A percentile compares a stretch with the other conserved stretches of the same genome.
Conservation (phyloP, 1,140 invertebrate species). For the Rhyzopertha dominica region DNA sequence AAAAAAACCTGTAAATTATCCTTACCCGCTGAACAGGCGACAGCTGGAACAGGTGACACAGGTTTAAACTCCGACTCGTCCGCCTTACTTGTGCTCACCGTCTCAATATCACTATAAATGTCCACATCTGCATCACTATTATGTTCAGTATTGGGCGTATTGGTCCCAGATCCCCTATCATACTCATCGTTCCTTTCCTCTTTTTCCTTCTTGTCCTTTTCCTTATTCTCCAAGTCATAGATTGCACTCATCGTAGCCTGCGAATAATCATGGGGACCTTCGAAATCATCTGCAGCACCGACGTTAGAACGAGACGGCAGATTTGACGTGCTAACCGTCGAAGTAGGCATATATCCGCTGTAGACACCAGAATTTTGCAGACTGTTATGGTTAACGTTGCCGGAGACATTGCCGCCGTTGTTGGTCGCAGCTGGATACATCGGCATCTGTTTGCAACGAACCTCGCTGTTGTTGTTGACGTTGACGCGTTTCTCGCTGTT, state of each 20-base stretch:
- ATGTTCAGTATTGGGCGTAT: constrained; percentile 14
- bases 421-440: constrained; percentile 54
- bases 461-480: constrained; percentile 26
- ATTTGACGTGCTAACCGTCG: constrained; percentile 10
- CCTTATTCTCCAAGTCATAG: no score
- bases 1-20: no score
- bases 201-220: no score
- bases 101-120: constrained; percentile 56
- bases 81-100: constrained; percentile 35
- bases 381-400: background rate
- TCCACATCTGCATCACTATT: constrained; percentile 47
- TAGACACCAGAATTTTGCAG: constrained; percentile 1
- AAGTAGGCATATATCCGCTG: constrained; percentile 9
- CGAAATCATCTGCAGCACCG: constrained; percentile 9
- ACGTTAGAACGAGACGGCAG: constrained; percentile 1
- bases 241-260: no score
- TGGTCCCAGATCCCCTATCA: no score
- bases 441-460: constrained; percentile 48
- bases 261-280: no score
- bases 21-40: no score
- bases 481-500: constrained; percentile 42
- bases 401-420: no score
- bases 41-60: background rate
- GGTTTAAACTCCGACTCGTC: constrained; percentile 24
- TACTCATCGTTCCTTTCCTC: no score